These are phyloP conservation scores for Episyrphus balteatus DNA, from an alignment of 1,140 invertebrate species.

Conservation along the genomic window DNA sequence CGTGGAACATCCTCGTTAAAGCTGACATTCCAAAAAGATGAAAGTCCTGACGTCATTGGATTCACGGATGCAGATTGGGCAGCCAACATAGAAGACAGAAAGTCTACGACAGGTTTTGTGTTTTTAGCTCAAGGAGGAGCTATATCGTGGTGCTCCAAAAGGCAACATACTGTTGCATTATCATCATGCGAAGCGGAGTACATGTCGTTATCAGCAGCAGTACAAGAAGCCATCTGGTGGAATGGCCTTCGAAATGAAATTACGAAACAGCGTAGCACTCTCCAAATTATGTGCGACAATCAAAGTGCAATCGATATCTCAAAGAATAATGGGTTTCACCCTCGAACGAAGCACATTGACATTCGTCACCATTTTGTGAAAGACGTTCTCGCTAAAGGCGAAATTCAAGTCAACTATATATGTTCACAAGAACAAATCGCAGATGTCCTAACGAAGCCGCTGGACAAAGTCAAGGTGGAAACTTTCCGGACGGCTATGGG, in stretches of 20 bases:
- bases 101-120: constrained; percentile 3
- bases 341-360: constrained; percentile 1
- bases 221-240: constrained; percentile 4
- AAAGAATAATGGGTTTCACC: neutral
- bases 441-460: constrained; percentile 20
- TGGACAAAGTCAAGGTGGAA: too few species aligned
- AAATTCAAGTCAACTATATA: constrained; percentile 12
- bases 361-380: neutral
- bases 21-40: constrained; percentile 17
- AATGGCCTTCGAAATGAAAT: constrained; percentile 2
- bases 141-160: constrained; percentile 1
- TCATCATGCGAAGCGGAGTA: constrained; percentile 18
- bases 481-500: too few species aligned
- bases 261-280: neutral
- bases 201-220: constrained; percentile 5
- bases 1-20: constrained; percentile 18
- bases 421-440: constrained; percentile 16
- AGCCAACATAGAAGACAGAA: constrained; percentile 4
- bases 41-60: neutral
- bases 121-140: constrained; percentile 4
- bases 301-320: neutral
- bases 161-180: constrained; percentile 20
- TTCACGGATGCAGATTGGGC: constrained; percentile 5
- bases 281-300: constrained; percentile 3
- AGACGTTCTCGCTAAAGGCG: constrained; percentile 4